A percentile compares a stretch with the other conserved stretches of the same genome.
These are phyloP conservation scores for Tenthredo notha DNA, from an alignment of 2,888 invertebrate species.

Conservation along the genomic window DNA sequence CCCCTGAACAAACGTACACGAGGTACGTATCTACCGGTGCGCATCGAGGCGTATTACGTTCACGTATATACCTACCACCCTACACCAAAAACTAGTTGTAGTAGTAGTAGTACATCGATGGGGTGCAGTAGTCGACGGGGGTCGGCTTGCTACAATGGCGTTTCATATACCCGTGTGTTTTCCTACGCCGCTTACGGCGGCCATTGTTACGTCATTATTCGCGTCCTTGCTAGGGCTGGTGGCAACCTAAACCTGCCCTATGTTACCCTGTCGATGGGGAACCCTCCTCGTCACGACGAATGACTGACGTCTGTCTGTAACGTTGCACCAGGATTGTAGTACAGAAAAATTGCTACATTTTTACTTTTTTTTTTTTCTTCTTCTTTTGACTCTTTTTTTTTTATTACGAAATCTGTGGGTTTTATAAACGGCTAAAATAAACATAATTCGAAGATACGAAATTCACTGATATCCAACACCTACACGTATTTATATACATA, in stretches of 20 bases:
- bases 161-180: slow-evolving; percentile 71
- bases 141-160: slow-evolving; percentile 46
- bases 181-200: slow-evolving; percentile 68
- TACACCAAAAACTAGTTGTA: neutral
- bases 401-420: neutral
- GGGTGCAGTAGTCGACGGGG: slow-evolving; percentile 33
- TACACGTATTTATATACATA: neutral
- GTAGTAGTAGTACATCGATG: neutral
- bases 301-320: slow-evolving; percentile 37
- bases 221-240: slow-evolving; percentile 62
- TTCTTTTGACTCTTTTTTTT: too few relatives aligned
- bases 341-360: neutral
- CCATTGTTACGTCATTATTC: slow-evolving; percentile 78
- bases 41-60: neutral
- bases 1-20: slow-evolving; percentile 2
- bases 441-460: neutral
- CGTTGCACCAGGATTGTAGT: neutral
- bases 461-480: neutral
- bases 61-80: neutral
- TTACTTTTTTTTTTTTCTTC: too few relatives aligned
- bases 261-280: slow-evolving; percentile 13
- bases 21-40: neutral
- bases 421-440: neutral
- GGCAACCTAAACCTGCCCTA: slow-evolving; percentile 26
- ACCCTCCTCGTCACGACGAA: neutral